Conservation (phyloP, 2,797 vertebrate genomes). For the Premnoplex brunnescens region DNA sequence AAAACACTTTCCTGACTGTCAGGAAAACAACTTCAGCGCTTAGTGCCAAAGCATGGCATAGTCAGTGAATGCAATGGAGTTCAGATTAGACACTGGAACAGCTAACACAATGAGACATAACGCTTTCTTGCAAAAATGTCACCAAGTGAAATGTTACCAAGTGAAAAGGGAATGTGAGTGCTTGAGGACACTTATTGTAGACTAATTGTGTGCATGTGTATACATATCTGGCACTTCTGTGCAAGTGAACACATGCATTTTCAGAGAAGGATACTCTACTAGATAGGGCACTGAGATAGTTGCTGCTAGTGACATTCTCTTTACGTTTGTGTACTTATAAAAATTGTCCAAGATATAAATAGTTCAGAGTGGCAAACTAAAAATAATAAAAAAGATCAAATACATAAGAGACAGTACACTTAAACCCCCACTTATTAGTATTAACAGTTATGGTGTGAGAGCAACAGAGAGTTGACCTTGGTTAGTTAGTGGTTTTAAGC, state of each 20-base stretch:
- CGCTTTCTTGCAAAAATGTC: not conserved
- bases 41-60: not conserved
- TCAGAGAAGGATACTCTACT: not conserved
- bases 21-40: not conserved
- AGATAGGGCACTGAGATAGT: not conserved
- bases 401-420: not conserved
- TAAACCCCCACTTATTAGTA: not conserved
- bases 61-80: not conserved
- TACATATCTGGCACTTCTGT: not conserved
- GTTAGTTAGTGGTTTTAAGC: not conserved
- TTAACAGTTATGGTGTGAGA: conserved; percentile 22
- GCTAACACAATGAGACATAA: not conserved
- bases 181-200: not conserved
- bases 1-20: not conserved
- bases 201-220: not conserved
- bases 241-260: not conserved
- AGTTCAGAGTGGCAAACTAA: not conserved
- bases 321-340: not conserved
- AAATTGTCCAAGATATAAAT: not conserved
- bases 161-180: not conserved
- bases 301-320: not conserved
- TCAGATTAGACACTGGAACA: not conserved
- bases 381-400: not conserved
- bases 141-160: not conserved
- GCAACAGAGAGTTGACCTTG: not conserved